Evolutionary conservation across 2,797 vertebrate species (phyloP).

Genomic region (Phylloscopus collybita): DNA sequence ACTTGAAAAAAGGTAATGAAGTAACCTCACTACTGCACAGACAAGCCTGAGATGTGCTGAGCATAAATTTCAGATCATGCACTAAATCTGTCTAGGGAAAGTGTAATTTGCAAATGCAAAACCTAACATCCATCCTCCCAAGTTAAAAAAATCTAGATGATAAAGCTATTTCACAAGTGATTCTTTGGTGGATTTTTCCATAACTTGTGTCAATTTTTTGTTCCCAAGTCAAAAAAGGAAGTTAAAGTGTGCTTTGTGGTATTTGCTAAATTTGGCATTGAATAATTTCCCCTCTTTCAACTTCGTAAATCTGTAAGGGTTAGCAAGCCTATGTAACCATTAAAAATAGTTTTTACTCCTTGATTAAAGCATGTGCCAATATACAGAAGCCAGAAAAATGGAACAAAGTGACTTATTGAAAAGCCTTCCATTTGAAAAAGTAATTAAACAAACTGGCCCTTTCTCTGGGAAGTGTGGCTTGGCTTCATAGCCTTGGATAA

Average conservation of each 20-base stretch:
- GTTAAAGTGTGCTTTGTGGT: background rate
- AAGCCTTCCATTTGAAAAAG: background rate
- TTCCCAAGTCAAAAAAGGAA: background rate
- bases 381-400: background rate
- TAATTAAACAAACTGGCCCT: background rate
- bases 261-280: background rate
- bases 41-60: background rate
- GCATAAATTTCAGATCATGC: background rate
- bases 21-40: background rate
- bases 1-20: background rate
- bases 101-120: constrained; percentile 24
- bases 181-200: background rate
- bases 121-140: background rate
- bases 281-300: background rate
- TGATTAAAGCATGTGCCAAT: background rate
- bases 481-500: background rate
- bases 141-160: background rate
- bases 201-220: background rate
- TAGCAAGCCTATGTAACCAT: background rate
- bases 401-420: background rate
- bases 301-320: background rate
- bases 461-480: background rate
- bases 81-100: constrained; percentile 4
- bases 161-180: background rate
- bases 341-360: background rate